Percentiles rank a stretch among this genome's conserved stretches.
phyloP scores from a whole-genome alignment of 2,888 invertebrate species.

The Ophioninae sp. region DNA sequence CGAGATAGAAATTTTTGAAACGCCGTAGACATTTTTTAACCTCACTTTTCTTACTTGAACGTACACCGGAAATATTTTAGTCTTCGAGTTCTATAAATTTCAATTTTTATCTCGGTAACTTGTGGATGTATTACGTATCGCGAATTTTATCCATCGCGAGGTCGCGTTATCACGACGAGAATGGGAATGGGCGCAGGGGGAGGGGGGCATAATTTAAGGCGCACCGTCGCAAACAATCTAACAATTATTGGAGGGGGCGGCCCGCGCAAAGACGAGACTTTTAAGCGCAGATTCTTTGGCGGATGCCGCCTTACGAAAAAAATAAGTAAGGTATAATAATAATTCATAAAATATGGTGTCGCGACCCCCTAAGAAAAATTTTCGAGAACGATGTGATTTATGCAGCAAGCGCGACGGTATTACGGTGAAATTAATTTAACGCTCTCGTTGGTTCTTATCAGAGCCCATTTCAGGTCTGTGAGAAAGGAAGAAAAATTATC shows the following conservation, averaged over 20 bases:
- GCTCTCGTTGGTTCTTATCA: neutral
- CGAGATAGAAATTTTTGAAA: neutral
- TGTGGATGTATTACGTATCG: conserved; percentile 17
- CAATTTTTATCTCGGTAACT: conserved; percentile 19
- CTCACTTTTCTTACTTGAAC: neutral
- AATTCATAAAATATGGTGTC: neutral
- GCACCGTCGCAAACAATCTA: conserved; percentile 36
- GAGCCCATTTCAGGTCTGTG: neutral
- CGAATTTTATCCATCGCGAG: conserved; percentile 27
- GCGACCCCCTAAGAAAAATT: conserved; percentile 60
- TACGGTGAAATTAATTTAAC: conserved; percentile 30
- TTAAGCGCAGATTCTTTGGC: conserved; percentile 43
- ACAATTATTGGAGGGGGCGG: conserved; percentile 49
- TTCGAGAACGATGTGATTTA: conserved; percentile 60
- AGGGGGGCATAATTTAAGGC: conserved; percentile 46
- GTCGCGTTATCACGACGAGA: conserved; percentile 17
- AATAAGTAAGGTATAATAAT: neutral
- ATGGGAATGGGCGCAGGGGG: no score
- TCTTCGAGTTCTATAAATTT: conserved; percentile 17
- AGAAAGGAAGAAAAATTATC: neutral
- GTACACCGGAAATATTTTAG: neutral
- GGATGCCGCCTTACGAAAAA: conserved; percentile 43
- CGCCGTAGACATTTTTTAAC: neutral
- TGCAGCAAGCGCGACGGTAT: conserved; percentile 25
- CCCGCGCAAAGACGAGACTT: conserved; percentile 23